Evolutionary conservation across 2,113 vertebrate genomes (phyloP).

Genomic region (Bujurquina vittata): DNA sequence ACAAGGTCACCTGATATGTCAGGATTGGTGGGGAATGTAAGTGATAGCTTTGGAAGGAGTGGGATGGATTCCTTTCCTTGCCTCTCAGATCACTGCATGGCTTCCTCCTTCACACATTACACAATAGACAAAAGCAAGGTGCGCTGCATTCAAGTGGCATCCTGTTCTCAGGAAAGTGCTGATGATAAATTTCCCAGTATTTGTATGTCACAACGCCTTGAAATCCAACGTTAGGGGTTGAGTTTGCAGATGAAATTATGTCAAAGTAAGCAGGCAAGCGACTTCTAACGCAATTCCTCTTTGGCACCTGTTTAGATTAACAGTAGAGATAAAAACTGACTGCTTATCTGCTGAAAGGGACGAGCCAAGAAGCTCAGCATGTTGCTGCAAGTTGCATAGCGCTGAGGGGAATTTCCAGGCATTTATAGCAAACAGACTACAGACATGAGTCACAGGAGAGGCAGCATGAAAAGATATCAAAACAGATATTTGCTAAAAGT

Average conservation of each 20-base stretch:
- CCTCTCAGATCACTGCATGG: conserved; percentile 63
- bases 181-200: conserved; percentile 64
- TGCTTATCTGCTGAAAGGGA: conserved; percentile 1
- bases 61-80: conserved; percentile 58
- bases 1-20: conserved; percentile 66
- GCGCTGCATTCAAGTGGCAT: conserved; percentile 51
- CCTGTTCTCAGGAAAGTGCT: conserved; percentile 67
- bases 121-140: conserved; percentile 72
- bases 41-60: conserved; percentile 69
- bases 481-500: conserved; percentile 37
- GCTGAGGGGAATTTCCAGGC: conserved; percentile 68
- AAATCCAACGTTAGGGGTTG: background rate
- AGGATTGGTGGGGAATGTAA: conserved; percentile 71
- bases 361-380: conserved; percentile 28
- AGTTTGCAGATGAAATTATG: conserved; percentile 6
- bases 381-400: conserved; percentile 45
- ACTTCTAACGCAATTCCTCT: background rate
- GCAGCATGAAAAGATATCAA: conserved; percentile 36
- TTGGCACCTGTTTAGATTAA: conserved; percentile 11
- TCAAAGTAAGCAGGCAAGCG: background rate
- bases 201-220: conserved; percentile 42
- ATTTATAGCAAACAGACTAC: conserved; percentile 57
- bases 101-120: conserved; percentile 68
- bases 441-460: conserved; percentile 65
- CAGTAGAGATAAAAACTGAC: background rate